phyloP scores from a whole-genome alignment of 2,888 invertebrate genomes.

The Abrostola triplasia region DNA sequence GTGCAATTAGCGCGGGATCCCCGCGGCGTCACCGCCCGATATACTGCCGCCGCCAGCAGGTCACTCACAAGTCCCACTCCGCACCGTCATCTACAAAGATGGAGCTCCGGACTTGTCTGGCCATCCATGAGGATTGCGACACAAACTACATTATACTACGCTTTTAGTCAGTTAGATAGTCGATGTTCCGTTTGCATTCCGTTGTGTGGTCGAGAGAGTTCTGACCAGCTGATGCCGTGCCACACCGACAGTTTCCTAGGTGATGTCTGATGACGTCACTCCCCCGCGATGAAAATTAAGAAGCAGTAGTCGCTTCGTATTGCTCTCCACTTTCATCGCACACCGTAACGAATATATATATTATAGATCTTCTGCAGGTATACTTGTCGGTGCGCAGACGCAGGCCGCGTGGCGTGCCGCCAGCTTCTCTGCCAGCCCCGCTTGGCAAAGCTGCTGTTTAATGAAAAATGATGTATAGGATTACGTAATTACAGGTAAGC shows the following conservation, averaged over 20 bases:
- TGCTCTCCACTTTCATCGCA: background rate
- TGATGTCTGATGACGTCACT: too few species aligned
- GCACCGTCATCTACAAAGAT: too few species aligned
- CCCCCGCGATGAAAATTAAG: too few species aligned
- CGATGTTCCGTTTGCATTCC: too few species aligned
- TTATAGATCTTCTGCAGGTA: background rate
- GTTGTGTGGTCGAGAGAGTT: too few species aligned
- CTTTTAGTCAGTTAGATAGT: too few species aligned
- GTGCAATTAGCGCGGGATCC: slow-evolving; percentile 3
- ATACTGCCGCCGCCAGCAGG: background rate
- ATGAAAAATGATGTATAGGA: slow-evolving; percentile 8
- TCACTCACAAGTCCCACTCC: slow-evolving; percentile 20
- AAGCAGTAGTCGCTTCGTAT: too few species aligned
- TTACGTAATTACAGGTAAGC: slow-evolving; percentile 5
- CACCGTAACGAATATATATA: background rate
- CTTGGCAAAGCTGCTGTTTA: slow-evolving; percentile 18
- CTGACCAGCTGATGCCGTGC: too few species aligned
- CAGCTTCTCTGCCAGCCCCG: slow-evolving; percentile 17
- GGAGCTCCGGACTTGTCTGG: too few species aligned
- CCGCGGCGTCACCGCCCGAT: slow-evolving; percentile 26
- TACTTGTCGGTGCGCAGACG: background rate
- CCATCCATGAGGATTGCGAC: too few species aligned
- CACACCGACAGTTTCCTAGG: too few species aligned
- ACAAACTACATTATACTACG: too few species aligned
- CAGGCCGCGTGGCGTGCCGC: slow-evolving; percentile 23